Evolutionary conservation across 2,113 vertebrate genomes (phyloP), one percentile per base, ranked within the genome.

Genomic region (Charina bottae): DNA sequence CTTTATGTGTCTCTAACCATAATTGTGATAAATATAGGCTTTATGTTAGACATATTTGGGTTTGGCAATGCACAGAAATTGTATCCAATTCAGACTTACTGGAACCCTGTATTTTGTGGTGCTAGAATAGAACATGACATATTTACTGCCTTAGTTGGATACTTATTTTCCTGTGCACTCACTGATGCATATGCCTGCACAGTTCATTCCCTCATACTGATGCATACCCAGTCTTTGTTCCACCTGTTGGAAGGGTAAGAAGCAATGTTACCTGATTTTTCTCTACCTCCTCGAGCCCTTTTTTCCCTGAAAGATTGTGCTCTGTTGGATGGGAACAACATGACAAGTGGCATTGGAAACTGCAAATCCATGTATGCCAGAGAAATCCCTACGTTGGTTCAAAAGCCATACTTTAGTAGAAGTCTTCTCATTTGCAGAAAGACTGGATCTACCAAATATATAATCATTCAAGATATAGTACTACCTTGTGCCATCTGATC

Each of bases 211-310:
- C 68, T 33, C 68, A 72, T 72, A 72, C 64, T 72, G 64, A 72
- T 72, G 64, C n/a, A 33, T 72, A 33, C 6, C 17, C 68, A 37
- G n/a, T 72, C 68, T 72, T 72, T 37, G n/a, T 72, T 72, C 68
- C 33, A 37, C 6, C 15, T 6, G 17, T 72, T 72, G n/a, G 68
- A 37, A 49, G 49, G 49, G 49, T 49, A 4, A 49, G 49, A 49
- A 72, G n/a, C n/a, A 72, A 72, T 33, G 68, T n/a, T 72, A 72
- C n/a, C n/a, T 78, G n/a, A 78, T 78, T 78, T n/a, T 78, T 78
- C n/a, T 78, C 68, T 37, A 19, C n/a, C n/a, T 78, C 13, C n/a
- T 78, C 17, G 37, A 78, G 19, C 68, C n/a, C 2, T 37, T 78
- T 19, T 15, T 78, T 78, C 33, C n/a, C 15, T 37, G 68, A 37